Evolutionary conservation across 2,797 vertebrate genomes (phyloP).

Genomic region (Manis crassicaudata): DNA sequence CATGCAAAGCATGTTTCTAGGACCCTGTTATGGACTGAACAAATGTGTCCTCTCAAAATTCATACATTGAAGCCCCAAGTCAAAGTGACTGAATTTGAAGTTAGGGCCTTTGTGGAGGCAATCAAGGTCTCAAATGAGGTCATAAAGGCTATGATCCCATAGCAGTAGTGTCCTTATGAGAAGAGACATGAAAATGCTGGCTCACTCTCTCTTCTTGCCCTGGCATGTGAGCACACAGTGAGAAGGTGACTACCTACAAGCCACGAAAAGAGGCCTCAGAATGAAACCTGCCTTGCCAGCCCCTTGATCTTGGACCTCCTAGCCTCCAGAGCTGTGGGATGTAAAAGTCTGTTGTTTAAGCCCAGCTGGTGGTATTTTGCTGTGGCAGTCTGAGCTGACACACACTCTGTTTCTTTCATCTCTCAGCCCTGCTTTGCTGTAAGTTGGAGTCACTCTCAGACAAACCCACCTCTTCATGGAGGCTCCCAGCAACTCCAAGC

Average conservation of each 20-base stretch:
- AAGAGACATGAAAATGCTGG: neutral
- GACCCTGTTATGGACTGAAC: neutral
- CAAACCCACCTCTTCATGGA: neutral
- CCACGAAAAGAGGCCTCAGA: neutral
- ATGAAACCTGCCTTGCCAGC: neutral
- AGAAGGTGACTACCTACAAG: neutral
- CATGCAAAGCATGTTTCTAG: neutral
- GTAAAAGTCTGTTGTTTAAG: neutral
- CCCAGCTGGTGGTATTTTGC: neutral
- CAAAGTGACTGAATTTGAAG: neutral
- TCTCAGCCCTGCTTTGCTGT: neutral
- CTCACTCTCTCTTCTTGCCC: neutral
- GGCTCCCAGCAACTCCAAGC: neutral
- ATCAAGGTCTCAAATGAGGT: neutral
- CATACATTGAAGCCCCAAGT: neutral
- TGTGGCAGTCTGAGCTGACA: neutral
- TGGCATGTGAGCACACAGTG: neutral
- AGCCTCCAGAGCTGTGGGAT: neutral
- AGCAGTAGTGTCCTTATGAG: neutral
- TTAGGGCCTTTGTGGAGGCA: neutral
- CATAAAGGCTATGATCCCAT: neutral
- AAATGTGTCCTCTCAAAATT: neutral
- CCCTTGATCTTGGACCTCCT: neutral
- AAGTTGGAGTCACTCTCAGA: neutral
- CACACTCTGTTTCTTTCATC: neutral